Base-by-base conservation (phyloP, 2,888 invertebrate genomes). In the Metellina segmentata region DNA sequence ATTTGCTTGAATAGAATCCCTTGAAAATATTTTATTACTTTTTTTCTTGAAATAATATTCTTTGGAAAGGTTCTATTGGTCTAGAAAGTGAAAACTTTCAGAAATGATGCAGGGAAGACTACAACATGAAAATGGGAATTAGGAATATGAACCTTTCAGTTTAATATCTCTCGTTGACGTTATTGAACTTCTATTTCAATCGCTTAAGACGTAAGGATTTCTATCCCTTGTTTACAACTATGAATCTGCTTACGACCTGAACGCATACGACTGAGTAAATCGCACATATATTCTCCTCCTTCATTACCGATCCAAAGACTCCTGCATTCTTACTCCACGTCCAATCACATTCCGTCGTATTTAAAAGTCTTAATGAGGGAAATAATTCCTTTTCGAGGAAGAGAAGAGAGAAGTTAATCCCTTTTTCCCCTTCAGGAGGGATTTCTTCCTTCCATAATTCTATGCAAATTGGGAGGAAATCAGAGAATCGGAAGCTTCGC, bases 281-380 rank as follows among this genome's bases (percentile, higher is more conserved):
- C 61, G 9, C 9, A 61, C 61, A 16, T 5, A 61, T 11, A 9
- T 61, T 11, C 61, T 61, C 61, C 16, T 61, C 61, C 13, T 9
- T 61, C 61, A 61, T 61, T 61, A 61, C 61, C 16, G 61, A 61
- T 61, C 61, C 61, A 5, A 61, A 16, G 16, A 61, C 13, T 61
- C 11, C 7, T 4, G 61, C 61, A 61, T 61, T 11, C 61, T 61
- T 61, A 11, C 16, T 61, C 16, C 61, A 16, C 61, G 61, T 61
- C 61, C 61, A 61, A 61, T 61, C 61, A 61, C 61, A 16, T 61
- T 61, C 9, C 61, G 61, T 11, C 61, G 61, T 61, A 61, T 61
- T 61, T 61, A 61, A 61, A 61, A 61, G 61, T 61, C 61, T 61
- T 61, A 61, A 61, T 61, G 61, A 61, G 61, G 61, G 61, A 61